These are phyloP conservation scores for Indicator indicator DNA, from an alignment of 2,113 vertebrate species.

Conservation along the genomic window DNA sequence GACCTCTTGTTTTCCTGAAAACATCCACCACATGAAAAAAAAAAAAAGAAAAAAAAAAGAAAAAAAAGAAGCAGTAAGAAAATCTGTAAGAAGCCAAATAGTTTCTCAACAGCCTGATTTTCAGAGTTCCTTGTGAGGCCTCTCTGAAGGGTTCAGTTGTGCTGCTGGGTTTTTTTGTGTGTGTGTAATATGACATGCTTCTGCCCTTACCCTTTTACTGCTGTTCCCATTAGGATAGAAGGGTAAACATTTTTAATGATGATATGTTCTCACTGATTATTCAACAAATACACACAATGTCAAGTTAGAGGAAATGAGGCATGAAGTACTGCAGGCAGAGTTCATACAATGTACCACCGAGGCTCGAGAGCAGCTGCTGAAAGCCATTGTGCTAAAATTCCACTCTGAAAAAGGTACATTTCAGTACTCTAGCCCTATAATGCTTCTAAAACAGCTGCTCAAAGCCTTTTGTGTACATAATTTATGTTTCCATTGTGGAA, in stretches of 20 bases:
- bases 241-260: slow-evolving; percentile 5
- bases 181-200: not conserved
- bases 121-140: not conserved
- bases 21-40: not conserved
- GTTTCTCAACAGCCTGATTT: slow-evolving; percentile 15
- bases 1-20: slow-evolving; percentile 55
- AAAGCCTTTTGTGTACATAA: slow-evolving; percentile 2
- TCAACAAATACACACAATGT: not conserved
- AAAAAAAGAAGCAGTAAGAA: not conserved
- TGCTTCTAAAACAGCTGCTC: not conserved
- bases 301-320: slow-evolving; percentile 49
- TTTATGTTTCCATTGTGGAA: slow-evolving; percentile 26
- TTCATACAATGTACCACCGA: not conserved
- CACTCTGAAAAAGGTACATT: slow-evolving; percentile 32
- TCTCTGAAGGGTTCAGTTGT: not conserved
- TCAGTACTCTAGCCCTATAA: not conserved
- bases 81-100: not conserved
- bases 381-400: slow-evolving; percentile 36
- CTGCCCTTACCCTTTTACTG: slow-evolving; percentile 9
- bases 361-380: slow-evolving; percentile 42
- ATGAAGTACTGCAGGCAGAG: not conserved
- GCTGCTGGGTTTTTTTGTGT: not conserved
- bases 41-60: not conserved
- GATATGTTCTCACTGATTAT: slow-evolving; percentile 17
- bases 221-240: slow-evolving; percentile 20